Base-by-base conservation (phyloP, 2,113 vertebrate species). In the Grantiella picta region DNA sequence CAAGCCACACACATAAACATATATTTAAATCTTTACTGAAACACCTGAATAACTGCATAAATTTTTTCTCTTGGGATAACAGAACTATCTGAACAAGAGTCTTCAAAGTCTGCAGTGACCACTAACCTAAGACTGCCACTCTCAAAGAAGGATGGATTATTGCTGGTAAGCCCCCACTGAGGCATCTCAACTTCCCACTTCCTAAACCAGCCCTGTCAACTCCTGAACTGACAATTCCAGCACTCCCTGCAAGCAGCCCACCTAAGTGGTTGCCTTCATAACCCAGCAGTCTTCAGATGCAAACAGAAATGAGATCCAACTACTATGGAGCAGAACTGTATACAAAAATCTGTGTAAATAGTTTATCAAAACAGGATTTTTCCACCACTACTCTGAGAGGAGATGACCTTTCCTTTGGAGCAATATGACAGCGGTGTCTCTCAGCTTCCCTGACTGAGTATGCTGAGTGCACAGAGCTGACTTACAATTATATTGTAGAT, bases 1-100 rank as follows among this genome's bases (percentile, higher is more conserved):
- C n/a, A 53, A 76, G 42, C 4, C 57, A 36, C 11, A 19, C 35
- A 17, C 15, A 25, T 79, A 65, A 76, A 49, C 7, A 69, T 6
- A 19, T n/a, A 57, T 61, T 60, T 27, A 70, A 45, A 54, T 63
- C 27, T 94, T 57, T 38, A 69, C 14, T 2, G 6, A 80, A 75
- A 76, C 33, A 42, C 14, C 18, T 61, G 65, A 80, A 53, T 64
- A 81, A 28, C 8, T 27, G 20, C 4, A 23, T 33, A 36, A 44
- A 73, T 31, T 11, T 38, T 54, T 19, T 47, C 15, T 18, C 44
- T 60, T 52, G 13, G 49, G 38, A 25, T 61, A 73, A 21, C 1
- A 0, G n/a, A 29, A 22, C 5, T 52, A 57, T 72, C 82, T 1
- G 1, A 54, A 28, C 1, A 1, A 68, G 40, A 47, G 28, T 19